phyloP scores from a whole-genome alignment of 2,797 vertebrate species.

The Macropodus opercularis region DNA sequence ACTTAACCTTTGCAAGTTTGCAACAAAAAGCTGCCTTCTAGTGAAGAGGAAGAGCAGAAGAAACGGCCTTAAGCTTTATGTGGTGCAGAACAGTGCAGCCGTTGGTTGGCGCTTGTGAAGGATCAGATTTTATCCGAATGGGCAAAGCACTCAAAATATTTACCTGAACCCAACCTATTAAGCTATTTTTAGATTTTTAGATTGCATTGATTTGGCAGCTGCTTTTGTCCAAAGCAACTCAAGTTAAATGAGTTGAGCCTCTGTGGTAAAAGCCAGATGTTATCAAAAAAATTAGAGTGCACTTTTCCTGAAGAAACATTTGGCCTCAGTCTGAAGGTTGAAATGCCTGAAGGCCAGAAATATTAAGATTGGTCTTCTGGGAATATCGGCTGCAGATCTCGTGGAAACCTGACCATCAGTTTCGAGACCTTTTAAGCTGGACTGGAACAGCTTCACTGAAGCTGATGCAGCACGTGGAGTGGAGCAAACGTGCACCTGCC shows the following conservation, averaged over 20 bases:
- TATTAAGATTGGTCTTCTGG: not conserved
- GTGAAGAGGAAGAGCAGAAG: not conserved
- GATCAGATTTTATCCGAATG: not conserved
- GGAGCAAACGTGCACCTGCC: slow-evolving; percentile 9
- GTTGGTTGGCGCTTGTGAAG: too few relatives aligned
- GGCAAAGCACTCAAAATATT: not conserved
- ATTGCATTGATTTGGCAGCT: not conserved
- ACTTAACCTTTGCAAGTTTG: not conserved
- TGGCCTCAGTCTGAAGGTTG: not conserved
- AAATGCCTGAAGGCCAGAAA: not conserved
- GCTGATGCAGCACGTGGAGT: not conserved
- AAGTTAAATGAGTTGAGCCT: not conserved
- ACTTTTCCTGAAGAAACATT: not conserved
- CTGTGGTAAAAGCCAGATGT: not conserved
- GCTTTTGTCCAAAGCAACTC: not conserved
- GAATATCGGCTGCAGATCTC: not conserved
- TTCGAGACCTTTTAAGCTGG: not conserved
- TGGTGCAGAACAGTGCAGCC: too few relatives aligned
- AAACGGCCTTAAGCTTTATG: too few relatives aligned
- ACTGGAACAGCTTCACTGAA: not conserved
- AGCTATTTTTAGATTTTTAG: not conserved
- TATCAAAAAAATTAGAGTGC: too few relatives aligned
- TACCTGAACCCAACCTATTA: not conserved
- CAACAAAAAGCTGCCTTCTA: not conserved
- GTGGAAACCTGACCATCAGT: not conserved